Evolutionary conservation across 2,888 invertebrate genomes (phyloP).

Genomic region (Drosophila borealis): DNA sequence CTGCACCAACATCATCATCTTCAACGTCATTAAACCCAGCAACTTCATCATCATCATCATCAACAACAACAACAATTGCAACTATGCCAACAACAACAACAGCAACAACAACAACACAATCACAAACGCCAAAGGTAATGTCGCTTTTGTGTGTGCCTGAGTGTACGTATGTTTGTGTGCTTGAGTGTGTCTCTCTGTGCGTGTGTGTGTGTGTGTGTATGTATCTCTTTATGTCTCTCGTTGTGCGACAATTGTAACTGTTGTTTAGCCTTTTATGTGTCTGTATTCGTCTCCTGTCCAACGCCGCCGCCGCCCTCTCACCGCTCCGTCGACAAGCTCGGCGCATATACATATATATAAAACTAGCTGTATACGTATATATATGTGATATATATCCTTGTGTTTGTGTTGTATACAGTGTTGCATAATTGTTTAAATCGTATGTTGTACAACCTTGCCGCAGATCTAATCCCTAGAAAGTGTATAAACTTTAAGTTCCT

Average conservation of each 20-base stretch:
- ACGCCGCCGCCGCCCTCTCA: not conserved
- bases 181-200: conserved; percentile 13
- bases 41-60: conserved; percentile 15
- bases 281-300: conserved; percentile 29
- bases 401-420: conserved; percentile 45
- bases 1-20: conserved; percentile 22
- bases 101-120: conserved; percentile 64
- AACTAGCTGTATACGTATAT: conserved; percentile 11
- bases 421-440: conserved; percentile 47
- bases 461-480: conserved; percentile 31
- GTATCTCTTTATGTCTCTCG: conserved; percentile 34
- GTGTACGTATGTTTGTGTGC: conserved; percentile 6
- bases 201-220: conserved; percentile 15
- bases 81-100: conserved; percentile 59
- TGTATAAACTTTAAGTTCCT: conserved; percentile 9
- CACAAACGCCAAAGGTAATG: conserved; percentile 78
- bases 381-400: conserved; percentile 9
- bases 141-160: conserved; percentile 60
- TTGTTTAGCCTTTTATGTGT: conserved; percentile 44
- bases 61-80: conserved; percentile 50
- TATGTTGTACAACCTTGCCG: conserved; percentile 33
- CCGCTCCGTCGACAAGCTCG: conserved; percentile 11
- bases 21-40: conserved; percentile 20
- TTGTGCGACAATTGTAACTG: conserved; percentile 61
- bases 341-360: conserved; percentile 11